These are phyloP conservation scores for Chrysopa pallens DNA, from an alignment of 1,140 invertebrate genomes.

Conservation along the genomic window DNA sequence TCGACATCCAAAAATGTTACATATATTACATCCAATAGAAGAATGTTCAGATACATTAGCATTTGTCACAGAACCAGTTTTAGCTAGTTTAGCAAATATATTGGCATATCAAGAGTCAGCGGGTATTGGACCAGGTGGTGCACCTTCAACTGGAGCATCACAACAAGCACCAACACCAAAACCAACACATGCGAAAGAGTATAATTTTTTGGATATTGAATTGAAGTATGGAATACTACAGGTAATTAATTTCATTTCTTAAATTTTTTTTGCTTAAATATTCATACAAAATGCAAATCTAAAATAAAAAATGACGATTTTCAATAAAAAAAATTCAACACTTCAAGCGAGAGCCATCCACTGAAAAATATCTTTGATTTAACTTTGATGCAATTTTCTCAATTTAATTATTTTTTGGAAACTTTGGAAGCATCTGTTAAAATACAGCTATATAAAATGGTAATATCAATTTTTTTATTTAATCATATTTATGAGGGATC, in stretches of 20 bases:
- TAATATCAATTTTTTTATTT: too few relatives aligned
- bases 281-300: too few relatives aligned
- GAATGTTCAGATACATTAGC: conserved; percentile 74
- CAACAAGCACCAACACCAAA: conserved; percentile 19
- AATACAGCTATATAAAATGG: too few relatives aligned
- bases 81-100: conserved; percentile 75
- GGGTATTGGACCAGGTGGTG: conserved; percentile 19
- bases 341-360: too few relatives aligned
- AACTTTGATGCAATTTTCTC: too few relatives aligned
- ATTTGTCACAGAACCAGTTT: conserved; percentile 78
- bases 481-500: too few relatives aligned
- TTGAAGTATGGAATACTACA: conserved; percentile 84
- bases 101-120: conserved; percentile 41
- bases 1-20: conserved; percentile 67
- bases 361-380: too few relatives aligned
- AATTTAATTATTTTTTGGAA: too few relatives aligned
- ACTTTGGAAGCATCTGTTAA: too few relatives aligned
- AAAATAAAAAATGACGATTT: too few relatives aligned
- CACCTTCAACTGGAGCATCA: conserved; percentile 22
- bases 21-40: conserved; percentile 57
- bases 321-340: too few relatives aligned
- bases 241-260: conserved; percentile 31
- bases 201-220: conserved; percentile 78
- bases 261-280: too few relatives aligned
- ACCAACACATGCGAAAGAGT: conserved; percentile 51